Conservation (phyloP, 2,888 invertebrate species). For the Oasisia sp. region DNA sequence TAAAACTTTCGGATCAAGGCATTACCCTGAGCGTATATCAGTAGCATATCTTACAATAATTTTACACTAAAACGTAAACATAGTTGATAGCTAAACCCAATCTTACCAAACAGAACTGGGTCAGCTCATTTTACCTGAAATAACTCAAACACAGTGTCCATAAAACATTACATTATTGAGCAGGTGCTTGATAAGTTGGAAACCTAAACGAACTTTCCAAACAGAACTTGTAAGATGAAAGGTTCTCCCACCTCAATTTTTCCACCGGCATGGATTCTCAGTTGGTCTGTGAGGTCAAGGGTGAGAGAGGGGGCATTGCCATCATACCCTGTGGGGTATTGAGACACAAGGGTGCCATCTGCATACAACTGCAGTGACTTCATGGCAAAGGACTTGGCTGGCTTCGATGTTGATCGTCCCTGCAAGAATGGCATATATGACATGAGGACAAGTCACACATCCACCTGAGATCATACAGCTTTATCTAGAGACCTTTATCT, state of each 20-base stretch:
- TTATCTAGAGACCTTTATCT: too few species aligned
- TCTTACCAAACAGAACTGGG: too few species aligned
- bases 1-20: too few species aligned
- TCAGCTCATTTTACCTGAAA: too few species aligned
- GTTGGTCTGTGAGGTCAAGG: slow-evolving; percentile 37
- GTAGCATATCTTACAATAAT: background rate
- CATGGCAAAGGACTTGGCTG: slow-evolving; percentile 41
- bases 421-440: slow-evolving; percentile 28
- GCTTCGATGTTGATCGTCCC: slow-evolving; percentile 39
- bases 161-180: too few species aligned
- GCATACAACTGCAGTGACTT: slow-evolving; percentile 46
- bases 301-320: slow-evolving; percentile 40
- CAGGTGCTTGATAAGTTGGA: too few species aligned
- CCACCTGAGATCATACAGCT: too few species aligned
- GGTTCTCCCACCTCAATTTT: slow-evolving; percentile 42
- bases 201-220: background rate
- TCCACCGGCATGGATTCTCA: slow-evolving; percentile 50
- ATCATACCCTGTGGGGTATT: slow-evolving; percentile 39
- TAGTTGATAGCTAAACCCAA: too few species aligned
- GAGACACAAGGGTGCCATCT: slow-evolving; percentile 46
- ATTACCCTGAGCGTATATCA: background rate
- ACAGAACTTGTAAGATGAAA: background rate
- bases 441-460: background rate
- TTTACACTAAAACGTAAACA: too few species aligned
- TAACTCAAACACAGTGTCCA: too few species aligned